Conservation (phyloP, 2,797 vertebrate genomes). For the Micromesistius poutassou region DNA sequence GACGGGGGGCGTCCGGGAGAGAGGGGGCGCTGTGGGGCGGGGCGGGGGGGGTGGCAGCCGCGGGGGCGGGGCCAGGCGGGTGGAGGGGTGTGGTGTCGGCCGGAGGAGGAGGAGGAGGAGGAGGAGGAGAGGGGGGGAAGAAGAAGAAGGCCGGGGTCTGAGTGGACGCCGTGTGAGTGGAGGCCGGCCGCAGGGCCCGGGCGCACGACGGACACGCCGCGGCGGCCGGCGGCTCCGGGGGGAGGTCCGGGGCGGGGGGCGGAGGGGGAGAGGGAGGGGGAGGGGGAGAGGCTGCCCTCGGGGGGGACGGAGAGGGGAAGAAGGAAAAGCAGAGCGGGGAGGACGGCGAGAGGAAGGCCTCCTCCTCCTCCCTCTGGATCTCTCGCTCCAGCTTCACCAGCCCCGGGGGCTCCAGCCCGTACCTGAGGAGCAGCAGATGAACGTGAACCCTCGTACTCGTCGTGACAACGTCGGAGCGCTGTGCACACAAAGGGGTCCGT, state of each 20-base stretch:
- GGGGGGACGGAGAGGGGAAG: constrained; percentile 62
- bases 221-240: constrained; percentile 42
- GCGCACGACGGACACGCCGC: constrained; percentile 41
- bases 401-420: constrained; percentile 89
- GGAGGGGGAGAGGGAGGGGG: constrained; percentile 38
- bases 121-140: no score
- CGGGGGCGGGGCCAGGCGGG: constrained; percentile 15
- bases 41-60: constrained; percentile 23
- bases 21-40: constrained; percentile 20
- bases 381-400: constrained; percentile 94
- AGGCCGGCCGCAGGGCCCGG: constrained; percentile 38
- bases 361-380: constrained; percentile 85
- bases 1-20: constrained; percentile 29
- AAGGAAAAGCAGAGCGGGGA: constrained; percentile 68
- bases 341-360: constrained; percentile 59
- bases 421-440: constrained; percentile 67
- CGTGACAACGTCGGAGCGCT: not conserved
- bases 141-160: constrained; percentile 61
- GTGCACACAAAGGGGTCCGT: not conserved
- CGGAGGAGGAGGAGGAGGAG: constrained; percentile 31
- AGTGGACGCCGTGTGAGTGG: constrained; percentile 53
- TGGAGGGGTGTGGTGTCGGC: constrained; percentile 37
- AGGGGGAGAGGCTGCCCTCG: constrained; percentile 44
- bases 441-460: not conserved
- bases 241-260: constrained; percentile 35